phyloP scores from a whole-genome alignment of 2,113 vertebrate species.

The Plotosus lineatus region DNA sequence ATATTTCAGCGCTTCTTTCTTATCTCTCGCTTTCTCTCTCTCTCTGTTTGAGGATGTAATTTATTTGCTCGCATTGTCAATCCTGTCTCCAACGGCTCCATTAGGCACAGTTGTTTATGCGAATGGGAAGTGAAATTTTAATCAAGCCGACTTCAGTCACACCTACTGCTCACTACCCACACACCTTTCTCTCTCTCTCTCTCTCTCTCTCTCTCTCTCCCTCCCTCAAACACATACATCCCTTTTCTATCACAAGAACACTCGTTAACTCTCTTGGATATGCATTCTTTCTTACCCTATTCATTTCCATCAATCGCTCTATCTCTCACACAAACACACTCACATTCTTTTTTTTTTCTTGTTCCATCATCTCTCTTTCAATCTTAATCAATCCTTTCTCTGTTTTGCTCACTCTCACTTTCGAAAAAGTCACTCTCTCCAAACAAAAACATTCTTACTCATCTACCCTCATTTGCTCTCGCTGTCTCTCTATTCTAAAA shows the following conservation, averaged over 20 bases:
- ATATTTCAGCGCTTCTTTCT: background rate
- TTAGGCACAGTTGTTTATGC: conserved; percentile 45
- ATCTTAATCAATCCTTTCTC: background rate
- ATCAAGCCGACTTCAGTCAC: conserved; percentile 48
- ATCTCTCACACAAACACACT: background rate
- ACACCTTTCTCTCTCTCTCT: background rate
- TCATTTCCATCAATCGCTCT: background rate
- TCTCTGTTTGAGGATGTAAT: background rate
- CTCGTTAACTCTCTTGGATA: background rate
- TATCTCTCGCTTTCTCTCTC: background rate
- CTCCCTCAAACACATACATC: background rate
- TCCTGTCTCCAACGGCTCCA: conserved; percentile 25
- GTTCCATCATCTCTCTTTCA: background rate
- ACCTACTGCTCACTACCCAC: conserved; percentile 35
- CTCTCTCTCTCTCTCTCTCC: background rate
- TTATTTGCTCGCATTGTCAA: conserved; percentile 27
- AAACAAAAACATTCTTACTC: background rate
- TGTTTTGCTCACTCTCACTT: background rate
- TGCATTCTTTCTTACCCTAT: background rate
- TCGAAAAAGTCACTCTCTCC: background rate
- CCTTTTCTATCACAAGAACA: background rate
- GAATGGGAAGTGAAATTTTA: conserved; percentile 52
- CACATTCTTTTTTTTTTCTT: background rate
- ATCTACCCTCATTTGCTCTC: background rate
- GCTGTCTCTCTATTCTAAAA: background rate